Conservation (phyloP, 1,140 invertebrate species). For the Papilio xuthus region DNA sequence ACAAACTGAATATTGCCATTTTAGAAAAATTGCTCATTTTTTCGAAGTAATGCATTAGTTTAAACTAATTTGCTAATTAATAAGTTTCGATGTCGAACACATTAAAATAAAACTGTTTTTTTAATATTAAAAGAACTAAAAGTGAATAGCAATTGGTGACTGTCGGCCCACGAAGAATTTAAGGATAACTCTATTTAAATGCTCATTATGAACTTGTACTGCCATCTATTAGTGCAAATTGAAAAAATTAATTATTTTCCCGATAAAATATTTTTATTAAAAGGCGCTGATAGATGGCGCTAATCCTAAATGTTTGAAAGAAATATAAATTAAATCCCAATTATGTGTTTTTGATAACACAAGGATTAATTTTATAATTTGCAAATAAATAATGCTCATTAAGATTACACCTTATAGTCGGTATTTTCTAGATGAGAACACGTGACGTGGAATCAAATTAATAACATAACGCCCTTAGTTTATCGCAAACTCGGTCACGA, state of each 20-base stretch:
- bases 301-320: neutral
- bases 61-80: no score
- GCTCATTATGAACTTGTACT: neutral
- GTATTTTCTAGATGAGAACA: neutral
- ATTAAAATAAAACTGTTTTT: no score
- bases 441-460: slow-evolving; percentile 1
- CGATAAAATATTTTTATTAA: neutral
- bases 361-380: neutral
- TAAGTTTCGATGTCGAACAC: no score
- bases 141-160: neutral
- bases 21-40: no score
- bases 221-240: neutral
- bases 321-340: neutral
- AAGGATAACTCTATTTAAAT: neutral
- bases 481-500: slow-evolving; percentile 18
- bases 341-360: no score
- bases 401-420: neutral
- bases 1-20: no score
- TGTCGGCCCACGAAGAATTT: neutral
- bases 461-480: slow-evolving; percentile 1
- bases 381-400: neutral
- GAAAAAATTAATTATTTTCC: neutral
- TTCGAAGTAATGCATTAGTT: no score
- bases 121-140: no score
- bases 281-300: neutral